Conservation (phyloP, 2,113 vertebrate species). For the Microcebus murinus region DNA sequence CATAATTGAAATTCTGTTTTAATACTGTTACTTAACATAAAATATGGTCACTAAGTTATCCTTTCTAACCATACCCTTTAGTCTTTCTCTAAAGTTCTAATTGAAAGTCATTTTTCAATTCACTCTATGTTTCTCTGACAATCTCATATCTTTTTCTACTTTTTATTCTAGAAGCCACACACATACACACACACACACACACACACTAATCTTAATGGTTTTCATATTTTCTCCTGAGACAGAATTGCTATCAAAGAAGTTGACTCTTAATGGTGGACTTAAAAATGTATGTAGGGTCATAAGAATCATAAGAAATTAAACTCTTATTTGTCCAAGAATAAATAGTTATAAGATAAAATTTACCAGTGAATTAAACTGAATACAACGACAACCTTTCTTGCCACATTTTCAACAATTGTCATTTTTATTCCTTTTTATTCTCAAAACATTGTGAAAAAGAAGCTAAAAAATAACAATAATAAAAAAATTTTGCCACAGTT, state of each 20-base stretch:
- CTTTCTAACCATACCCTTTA: not conserved
- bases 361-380: not conserved
- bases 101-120: not conserved
- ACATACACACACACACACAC: not conserved
- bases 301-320: not conserved
- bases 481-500: not conserved
- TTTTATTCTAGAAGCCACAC: not conserved
- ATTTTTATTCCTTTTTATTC: not conserved
- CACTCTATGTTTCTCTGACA: not conserved
- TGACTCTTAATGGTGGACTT: not conserved
- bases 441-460: not conserved
- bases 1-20: not conserved
- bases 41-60: not conserved
- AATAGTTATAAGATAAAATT: not conserved
- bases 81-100: not conserved
- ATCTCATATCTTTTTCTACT: not conserved
- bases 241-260: not conserved
- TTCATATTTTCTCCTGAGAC: not conserved
- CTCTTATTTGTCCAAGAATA: not conserved
- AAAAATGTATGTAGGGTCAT: not conserved
- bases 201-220: not conserved
- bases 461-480: not conserved
- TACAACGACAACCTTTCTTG: not conserved
- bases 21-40: not conserved
- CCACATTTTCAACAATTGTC: not conserved